phyloP scores from a whole-genome alignment of 1,140 invertebrate genomes.

The Bombus difficillimus region DNA sequence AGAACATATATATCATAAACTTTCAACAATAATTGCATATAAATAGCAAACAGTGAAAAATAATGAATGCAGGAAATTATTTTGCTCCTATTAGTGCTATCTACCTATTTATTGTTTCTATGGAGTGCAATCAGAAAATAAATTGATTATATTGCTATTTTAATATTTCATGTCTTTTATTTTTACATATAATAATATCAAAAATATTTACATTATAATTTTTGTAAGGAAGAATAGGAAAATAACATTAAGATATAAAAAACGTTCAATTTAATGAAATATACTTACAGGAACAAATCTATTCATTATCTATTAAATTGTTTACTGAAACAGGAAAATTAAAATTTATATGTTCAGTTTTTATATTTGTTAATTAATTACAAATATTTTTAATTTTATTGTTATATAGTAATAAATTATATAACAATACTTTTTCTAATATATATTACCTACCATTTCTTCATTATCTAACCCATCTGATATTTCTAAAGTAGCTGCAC shows the following conservation, averaged over 20 bases:
- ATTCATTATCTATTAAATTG: background rate
- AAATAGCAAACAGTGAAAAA: background rate
- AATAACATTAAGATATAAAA: background rate
- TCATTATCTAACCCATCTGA: slow-evolving; percentile 31
- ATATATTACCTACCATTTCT: background rate
- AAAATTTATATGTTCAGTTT: background rate
- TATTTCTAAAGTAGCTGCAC: background rate
- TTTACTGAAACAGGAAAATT: slow-evolving; percentile 8
- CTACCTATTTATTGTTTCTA: background rate
- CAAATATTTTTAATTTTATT: background rate
- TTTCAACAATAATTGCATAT: no score
- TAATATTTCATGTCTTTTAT: background rate
- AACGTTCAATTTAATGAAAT: background rate
- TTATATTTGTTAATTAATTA: background rate
- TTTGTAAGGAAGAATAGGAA: background rate
- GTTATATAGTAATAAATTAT: background rate
- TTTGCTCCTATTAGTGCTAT: background rate
- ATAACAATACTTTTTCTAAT: background rate
- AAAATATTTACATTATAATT: background rate
- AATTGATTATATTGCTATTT: background rate
- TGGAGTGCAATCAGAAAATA: background rate
- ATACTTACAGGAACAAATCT: background rate
- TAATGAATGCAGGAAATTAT: background rate
- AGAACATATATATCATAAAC: no score
- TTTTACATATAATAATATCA: background rate